Evolutionary conservation across 2,113 vertebrate genomes (phyloP).

Genomic region (Barnardius zonarius): DNA sequence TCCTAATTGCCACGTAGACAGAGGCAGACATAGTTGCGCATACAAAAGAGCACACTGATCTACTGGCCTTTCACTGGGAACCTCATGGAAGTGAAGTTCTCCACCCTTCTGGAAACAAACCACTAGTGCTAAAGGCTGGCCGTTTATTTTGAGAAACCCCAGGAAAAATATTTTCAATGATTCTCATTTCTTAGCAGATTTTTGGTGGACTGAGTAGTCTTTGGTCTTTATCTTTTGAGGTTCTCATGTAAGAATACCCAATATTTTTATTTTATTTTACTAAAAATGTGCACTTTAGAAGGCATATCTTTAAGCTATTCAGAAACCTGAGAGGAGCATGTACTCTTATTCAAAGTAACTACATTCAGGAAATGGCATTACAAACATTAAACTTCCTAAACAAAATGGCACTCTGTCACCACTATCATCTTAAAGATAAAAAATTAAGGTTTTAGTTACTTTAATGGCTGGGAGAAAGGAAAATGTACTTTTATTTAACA

Average conservation of each 20-base stretch:
- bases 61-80: neutral
- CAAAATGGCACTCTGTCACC: neutral
- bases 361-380: neutral
- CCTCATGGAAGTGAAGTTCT: neutral
- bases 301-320: neutral
- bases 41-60: neutral
- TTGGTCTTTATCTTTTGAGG: neutral
- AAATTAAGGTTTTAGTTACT: neutral
- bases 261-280: neutral
- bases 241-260: neutral
- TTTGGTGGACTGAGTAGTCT: neutral
- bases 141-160: neutral
- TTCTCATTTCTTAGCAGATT: neutral
- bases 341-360: neutral
- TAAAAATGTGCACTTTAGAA: neutral
- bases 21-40: neutral
- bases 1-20: neutral
- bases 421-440: neutral
- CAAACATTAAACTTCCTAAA: neutral
- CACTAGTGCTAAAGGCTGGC: neutral
- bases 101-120: neutral
- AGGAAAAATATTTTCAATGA: neutral
- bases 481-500: neutral
- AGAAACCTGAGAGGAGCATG: neutral
- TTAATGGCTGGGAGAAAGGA: neutral